Evolutionary conservation across 2,888 invertebrate genomes (phyloP), one percentile per base, ranked within the genome.

Genomic region (Allygus modestus): DNA sequence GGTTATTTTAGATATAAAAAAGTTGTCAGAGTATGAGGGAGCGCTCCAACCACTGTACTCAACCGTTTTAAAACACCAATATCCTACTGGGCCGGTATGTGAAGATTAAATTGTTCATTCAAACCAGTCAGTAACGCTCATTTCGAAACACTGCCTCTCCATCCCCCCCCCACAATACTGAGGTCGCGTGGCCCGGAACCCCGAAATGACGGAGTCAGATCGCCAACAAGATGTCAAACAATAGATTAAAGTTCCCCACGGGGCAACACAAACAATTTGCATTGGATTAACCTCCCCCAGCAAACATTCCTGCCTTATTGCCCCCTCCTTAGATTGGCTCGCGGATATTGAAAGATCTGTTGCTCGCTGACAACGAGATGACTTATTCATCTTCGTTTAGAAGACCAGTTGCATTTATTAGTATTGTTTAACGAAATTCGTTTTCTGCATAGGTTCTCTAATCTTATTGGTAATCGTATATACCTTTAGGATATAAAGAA

Each of bases 221-320:
- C 69, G 33, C 31, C 33, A 69, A 69, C 69, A 69, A 69, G 69
- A 69, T 69, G 69, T 69, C 69, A 69, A 69, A 69, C 69, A 69
- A 69, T 69, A 69, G 69, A 69, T 69, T 69, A 69, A 69, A 28
- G 69, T 69, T 33, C 33, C 69, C 69, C 69, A 20, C 23, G 54
- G 54, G 54, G 23, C 54, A 7, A 23, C 20, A 54, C 54, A 54
- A 54, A 54, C 54, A 54, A 54, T 54, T 54, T 54, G 54, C 54
- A 54, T 54, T 54, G 54, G 54, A 54, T 54, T 54, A 54, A 54
- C 1, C 54, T 23, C 54, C 54, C 54, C 54, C 23, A 11, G 51
- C 54, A 23, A 54, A 23, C 54, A 54, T 54, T 54, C 54, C 54
- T 20, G 15, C 9, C 51, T 51, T 51, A 17, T 51, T 51, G 51